Evolutionary conservation across 2,113 vertebrate species (phyloP), one percentile per base, ranked within the genome.

Genomic region (Crotophaga sulcirostris): DNA sequence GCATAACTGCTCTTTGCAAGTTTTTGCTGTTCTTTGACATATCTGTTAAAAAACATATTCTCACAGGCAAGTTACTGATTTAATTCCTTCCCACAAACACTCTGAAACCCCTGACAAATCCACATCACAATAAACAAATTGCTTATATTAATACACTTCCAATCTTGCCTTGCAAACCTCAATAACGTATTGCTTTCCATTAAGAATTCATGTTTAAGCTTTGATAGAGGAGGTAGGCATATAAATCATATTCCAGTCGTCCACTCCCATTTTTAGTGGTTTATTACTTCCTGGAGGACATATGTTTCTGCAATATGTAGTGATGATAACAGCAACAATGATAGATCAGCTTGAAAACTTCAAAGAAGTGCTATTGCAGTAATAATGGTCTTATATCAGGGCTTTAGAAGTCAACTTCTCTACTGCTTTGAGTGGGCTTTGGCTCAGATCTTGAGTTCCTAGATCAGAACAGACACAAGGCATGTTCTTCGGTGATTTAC

Each of bases 221-320:
- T 40, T 28, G 72, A 20, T 19, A 31, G 58, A 34, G 33, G 36
- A 74, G 54, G 20, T 18, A 14, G 3, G 33, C 0, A 0, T 3
- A 25, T 9, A 14, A 18, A 28, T 42, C 40, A 10, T 63, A 52
- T 78, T 69, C 49, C 75, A 14, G 5, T 38, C 75, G 42, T 33
- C 75, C 49, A 31, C 85, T 82, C 81, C 78, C 28, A 42, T 31
- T 94, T 96, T 93, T 77, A 90, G 75, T 83, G 73, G 25, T 97
- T 97, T 97, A 97, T 95, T 82, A 63, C 73, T 77, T 44, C 49
- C 96, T 60, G 93, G 36, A 91, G 74, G 51, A 87, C 16, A 1
- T 29, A 4, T 67, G 63, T 52, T 90, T 81, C 81, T 82, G 34
- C 44, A 64, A 7, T 38, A 25, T 15, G 11, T 10, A 82, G 58